A percentile compares a stretch with the other conserved stretches of the same genome.
Evolutionary conservation across 2,888 invertebrate species (phyloP).

Genomic region (Cephus nigrinus): DNA sequence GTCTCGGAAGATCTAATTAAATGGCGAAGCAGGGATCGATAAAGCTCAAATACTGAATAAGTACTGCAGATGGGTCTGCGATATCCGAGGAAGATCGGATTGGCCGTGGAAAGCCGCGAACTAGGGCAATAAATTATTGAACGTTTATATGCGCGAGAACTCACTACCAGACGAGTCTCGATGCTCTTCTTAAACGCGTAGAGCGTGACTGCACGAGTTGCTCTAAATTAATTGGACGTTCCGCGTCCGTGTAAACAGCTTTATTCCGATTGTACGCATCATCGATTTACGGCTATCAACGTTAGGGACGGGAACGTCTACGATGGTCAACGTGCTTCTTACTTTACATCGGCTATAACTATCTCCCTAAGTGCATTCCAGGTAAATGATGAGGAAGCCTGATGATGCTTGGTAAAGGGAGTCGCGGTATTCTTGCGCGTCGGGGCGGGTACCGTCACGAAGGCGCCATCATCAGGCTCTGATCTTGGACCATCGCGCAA

Average conservation of each 20-base stretch:
- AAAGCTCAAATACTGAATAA: neutral
- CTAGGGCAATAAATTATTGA: neutral
- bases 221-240: neutral
- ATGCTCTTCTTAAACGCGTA: too few species aligned
- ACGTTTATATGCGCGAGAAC: neutral
- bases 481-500: constrained; percentile 1
- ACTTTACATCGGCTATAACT: neutral
- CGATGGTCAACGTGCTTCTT: neutral
- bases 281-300: neutral
- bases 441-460: neutral
- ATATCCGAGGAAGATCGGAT: neutral
- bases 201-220: too few species aligned
- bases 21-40: neutral
- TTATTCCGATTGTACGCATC: neutral
- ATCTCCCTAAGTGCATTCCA: neutral
- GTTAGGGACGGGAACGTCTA: neutral
- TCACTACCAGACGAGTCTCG: neutral
- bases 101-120: neutral
- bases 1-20: neutral
- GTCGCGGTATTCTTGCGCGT: constrained; percentile 2
- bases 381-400: neutral
- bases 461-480: constrained; percentile 1
- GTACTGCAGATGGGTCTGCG: neutral
- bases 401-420: neutral
- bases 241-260: neutral